These are phyloP conservation scores for Cryptoprocta ferox DNA, from an alignment of 2,797 vertebrate species.

Conservation along the genomic window DNA sequence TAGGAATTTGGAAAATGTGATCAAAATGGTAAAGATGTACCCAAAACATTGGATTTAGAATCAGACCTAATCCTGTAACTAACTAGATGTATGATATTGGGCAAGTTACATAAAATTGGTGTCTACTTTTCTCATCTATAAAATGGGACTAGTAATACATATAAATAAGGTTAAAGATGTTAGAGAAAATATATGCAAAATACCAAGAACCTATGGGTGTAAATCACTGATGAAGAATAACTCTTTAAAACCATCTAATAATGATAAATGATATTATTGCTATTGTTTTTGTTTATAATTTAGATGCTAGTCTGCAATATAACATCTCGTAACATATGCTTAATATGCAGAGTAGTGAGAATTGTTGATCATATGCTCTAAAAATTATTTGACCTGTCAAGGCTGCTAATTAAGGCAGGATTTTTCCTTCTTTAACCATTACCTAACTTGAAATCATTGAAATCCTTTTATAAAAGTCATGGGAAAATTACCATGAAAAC, in stretches of 20 bases:
- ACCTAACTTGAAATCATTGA: neutral
- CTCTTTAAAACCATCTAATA: neutral
- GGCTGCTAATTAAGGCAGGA: neutral
- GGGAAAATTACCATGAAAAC: neutral
- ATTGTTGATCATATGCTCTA: neutral
- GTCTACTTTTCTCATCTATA: neutral
- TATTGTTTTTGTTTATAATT: neutral
- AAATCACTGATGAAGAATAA: neutral
- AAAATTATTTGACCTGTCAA: neutral
- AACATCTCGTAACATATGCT: neutral
- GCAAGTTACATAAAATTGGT: neutral
- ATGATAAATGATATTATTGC: neutral
- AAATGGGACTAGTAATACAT: neutral
- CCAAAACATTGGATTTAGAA: neutral
- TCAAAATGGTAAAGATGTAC: neutral
- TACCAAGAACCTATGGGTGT: neutral
- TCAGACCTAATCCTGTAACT: neutral
- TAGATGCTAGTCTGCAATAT: neutral
- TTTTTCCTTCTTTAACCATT: neutral
- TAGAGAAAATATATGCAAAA: neutral
- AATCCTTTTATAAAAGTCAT: neutral
- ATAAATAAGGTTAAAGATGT: neutral
- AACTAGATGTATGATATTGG: neutral
- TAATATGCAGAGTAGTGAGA: neutral
- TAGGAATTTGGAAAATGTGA: neutral